A percentile compares a stretch with the other conserved stretches of the same genome.
These are phyloP conservation scores for Argentina silus DNA, from an alignment of 2,797 vertebrate genomes.

Conservation along the genomic window DNA sequence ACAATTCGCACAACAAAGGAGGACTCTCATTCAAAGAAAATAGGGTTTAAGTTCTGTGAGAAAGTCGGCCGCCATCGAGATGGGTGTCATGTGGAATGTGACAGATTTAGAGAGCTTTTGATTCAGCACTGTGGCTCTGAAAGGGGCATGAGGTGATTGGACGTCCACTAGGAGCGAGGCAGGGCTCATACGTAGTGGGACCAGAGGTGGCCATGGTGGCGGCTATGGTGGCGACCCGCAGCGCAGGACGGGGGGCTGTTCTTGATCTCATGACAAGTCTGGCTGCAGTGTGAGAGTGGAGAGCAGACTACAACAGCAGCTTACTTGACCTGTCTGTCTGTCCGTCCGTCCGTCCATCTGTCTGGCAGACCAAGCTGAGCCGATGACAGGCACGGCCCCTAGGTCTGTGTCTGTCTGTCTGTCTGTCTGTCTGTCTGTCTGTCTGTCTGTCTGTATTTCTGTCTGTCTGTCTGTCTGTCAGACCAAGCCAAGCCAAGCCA, in stretches of 20 bases:
- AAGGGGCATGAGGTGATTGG: conserved; percentile 24
- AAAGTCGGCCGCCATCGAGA: conserved; percentile 69
- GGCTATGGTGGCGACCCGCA: background rate
- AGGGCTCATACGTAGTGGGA: conserved; percentile 18
- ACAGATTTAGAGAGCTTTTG: conserved; percentile 60
- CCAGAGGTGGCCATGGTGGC: background rate
- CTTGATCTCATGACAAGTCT: conserved; percentile 50
- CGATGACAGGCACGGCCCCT: background rate
- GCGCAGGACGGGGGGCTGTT: conserved; percentile 29
- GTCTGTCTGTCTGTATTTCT: background rate
- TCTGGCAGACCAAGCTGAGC: background rate
- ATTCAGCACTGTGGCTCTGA: conserved; percentile 37
- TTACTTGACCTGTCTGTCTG: conserved; percentile 58
- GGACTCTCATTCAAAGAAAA: conserved; percentile 74
- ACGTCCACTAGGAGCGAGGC: background rate
- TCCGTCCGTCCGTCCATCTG: too few relatives aligned
- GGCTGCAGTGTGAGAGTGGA: conserved; percentile 37
- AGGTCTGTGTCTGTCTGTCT: background rate
- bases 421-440: background rate
- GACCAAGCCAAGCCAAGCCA: background rate
- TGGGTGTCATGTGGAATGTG: conserved; percentile 71
- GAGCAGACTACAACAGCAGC: conserved; percentile 53
- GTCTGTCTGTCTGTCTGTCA: background rate
- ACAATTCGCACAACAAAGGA: conserved; percentile 75
- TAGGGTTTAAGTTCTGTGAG: conserved; percentile 78